phyloP scores from a whole-genome alignment of 2,113 vertebrate genomes.

The Ophiodon elongatus region DNA sequence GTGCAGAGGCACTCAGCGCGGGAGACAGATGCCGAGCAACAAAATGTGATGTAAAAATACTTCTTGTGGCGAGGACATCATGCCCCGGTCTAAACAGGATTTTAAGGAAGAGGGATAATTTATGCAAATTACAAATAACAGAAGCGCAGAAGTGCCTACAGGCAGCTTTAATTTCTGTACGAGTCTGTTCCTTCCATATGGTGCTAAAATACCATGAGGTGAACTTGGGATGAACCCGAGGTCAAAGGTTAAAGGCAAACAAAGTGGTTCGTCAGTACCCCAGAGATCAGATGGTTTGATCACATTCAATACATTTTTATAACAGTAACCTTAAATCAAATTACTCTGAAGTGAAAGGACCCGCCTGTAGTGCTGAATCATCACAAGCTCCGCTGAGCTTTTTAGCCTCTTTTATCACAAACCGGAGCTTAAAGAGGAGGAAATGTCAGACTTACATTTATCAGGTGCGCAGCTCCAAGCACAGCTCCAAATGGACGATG shows the following conservation, averaged over 20 bases:
- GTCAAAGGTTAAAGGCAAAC: conserved; percentile 17
- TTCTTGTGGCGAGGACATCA: not conserved
- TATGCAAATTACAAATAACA: conserved; percentile 42
- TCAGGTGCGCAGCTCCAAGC: no score
- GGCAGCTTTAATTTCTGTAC: conserved; percentile 19
- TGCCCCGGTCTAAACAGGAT: conserved; percentile 35
- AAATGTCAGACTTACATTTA: no score
- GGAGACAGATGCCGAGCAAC: not conserved
- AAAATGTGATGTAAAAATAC: not conserved
- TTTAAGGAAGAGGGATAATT: conserved; percentile 45
- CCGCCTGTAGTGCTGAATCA: not conserved
- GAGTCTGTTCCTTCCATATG: conserved; percentile 33
- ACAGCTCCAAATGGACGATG: no score
- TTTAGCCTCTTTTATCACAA: no score
- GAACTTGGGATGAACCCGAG: conserved; percentile 26
- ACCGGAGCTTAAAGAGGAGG: no score
- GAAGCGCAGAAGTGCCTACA: conserved; percentile 25
- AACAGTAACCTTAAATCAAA: not conserved
- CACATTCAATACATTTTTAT: not conserved
- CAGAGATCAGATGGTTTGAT: not conserved
- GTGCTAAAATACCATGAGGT: not conserved
- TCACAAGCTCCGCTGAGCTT: no score
- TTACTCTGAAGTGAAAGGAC: not conserved
- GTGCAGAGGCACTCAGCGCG: not conserved
- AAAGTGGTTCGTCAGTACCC: not conserved